Percentiles rank a stretch among this genome's conserved stretches.
phyloP scores from a whole-genome alignment of 2,113 vertebrate species.

The Sebastes fasciatus region DNA sequence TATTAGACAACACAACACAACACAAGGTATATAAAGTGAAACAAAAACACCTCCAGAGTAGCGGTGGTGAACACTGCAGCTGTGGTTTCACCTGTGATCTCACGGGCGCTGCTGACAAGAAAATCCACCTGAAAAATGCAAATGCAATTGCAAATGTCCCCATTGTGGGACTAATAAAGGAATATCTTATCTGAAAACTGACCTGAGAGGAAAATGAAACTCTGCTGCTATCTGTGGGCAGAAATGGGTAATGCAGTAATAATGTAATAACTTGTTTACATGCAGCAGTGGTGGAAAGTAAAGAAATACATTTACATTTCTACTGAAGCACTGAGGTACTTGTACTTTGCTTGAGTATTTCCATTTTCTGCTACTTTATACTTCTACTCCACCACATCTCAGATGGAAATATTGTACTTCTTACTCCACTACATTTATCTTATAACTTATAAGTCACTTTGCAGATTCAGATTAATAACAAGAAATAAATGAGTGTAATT shows the following conservation, averaged over 20 bases:
- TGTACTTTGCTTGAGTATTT: neutral
- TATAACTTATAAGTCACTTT: neutral
- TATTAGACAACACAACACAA: neutral
- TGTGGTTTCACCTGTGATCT: neutral
- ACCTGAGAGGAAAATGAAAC: neutral
- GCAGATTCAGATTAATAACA: neutral
- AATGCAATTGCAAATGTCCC: too few species aligned
- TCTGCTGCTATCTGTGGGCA: conserved; percentile 30
- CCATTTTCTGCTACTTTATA: neutral
- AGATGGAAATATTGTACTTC: neutral
- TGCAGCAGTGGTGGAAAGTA: neutral
- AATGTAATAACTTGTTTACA: neutral
- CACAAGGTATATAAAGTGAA: neutral
- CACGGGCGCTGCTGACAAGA: neutral
- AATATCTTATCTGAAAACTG: neutral
- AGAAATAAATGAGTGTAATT: neutral
- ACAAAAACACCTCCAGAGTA: neutral
- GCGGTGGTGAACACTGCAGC: neutral
- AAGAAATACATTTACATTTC: neutral
- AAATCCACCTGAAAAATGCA: neutral
- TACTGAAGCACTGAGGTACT: neutral
- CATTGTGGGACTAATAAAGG: too few species aligned
- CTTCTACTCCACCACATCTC: neutral
- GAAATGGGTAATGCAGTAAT: conserved; percentile 20
- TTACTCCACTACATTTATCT: neutral